A percentile compares a stretch with the other conserved stretches of the same genome.
phyloP scores from a whole-genome alignment of 2,113 vertebrate genomes.

The Pseudois nayaur region DNA sequence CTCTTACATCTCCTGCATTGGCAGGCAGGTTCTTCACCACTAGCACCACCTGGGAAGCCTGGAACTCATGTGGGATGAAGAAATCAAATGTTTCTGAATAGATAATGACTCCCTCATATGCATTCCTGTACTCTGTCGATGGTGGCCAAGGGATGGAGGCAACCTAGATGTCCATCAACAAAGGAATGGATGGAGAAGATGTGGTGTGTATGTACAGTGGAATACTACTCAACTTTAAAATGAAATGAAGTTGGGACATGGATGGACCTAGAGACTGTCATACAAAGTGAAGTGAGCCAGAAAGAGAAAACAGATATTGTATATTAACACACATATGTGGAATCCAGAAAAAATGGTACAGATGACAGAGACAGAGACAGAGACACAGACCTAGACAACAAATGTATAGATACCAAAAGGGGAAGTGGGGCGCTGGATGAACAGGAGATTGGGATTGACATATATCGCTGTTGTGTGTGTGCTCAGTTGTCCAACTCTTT shows the following conservation, averaged over 20 bases:
- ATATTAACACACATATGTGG: not conserved
- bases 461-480: not conserved
- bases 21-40: not conserved
- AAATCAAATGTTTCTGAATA: not conserved
- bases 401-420: not conserved
- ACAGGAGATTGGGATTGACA: not conserved
- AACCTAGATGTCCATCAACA: not conserved
- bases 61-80: not conserved
- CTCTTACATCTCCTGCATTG: not conserved
- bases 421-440: not conserved
- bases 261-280: not conserved
- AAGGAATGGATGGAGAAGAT: not conserved
- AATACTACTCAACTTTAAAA: not conserved
- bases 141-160: not conserved
- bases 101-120: not conserved
- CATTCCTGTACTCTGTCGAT: not conserved
- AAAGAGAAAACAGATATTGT: not conserved
- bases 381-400: not conserved
- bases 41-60: not conserved
- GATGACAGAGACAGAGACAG: not conserved
- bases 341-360: not conserved
- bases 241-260: not conserved
- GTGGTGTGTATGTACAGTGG: not conserved
- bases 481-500: not conserved
- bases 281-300: not conserved